Base-by-base conservation (phyloP, 92 coral and sea anemone genomes). In the Anthopleura xanthogrammica region DNA sequence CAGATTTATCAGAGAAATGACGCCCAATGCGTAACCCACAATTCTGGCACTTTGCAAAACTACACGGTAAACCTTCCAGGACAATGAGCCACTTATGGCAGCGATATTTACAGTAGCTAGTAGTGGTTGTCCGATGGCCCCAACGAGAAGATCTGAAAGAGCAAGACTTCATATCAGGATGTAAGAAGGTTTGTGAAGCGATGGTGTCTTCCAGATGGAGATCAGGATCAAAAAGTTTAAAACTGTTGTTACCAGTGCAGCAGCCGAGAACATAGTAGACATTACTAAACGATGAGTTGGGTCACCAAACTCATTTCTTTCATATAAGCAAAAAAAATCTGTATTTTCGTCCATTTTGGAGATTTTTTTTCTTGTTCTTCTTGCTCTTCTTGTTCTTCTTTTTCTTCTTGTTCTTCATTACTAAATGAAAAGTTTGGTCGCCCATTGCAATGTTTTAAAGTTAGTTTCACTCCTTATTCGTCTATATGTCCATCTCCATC, bases 121-220 rank as follows among this genome's bases (percentile, higher is more conserved):
- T 11, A 76, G 41, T 11, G 86, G 72, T 16, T 75, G 71, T 3
- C 70, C 72, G 20, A 83, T 12, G 24, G 58, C 16, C 1, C 86
- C 86, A 3, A 58, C 42, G 2, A 73, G 1, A 10, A 76, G 74
- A 57, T 83, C 86, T 3, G 86, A 36, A 20, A 76, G n/a, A 9
- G 83, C 83, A 4, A 79, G 75, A 29, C 29, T 79, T 7, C 62
- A 42, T 5, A 77, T 12, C 12, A 77, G 57, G 23, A 77, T 52
- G 57, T 77, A 52, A 2, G 80, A 77, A 7, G 80, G 80, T 12
- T 77, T 77, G 36, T 46, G 50, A 46, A 46, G 50, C 7, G 50
- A 46, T 46, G 50, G 50, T 4, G 50, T 46, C 50, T 46, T 77
- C 80, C 80, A 77, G 24, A 77, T 77, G 13, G 60, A 17, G 14